These are phyloP conservation scores for Lycaon pictus DNA, from an alignment of 2,113 vertebrate species.

Conservation along the genomic window DNA sequence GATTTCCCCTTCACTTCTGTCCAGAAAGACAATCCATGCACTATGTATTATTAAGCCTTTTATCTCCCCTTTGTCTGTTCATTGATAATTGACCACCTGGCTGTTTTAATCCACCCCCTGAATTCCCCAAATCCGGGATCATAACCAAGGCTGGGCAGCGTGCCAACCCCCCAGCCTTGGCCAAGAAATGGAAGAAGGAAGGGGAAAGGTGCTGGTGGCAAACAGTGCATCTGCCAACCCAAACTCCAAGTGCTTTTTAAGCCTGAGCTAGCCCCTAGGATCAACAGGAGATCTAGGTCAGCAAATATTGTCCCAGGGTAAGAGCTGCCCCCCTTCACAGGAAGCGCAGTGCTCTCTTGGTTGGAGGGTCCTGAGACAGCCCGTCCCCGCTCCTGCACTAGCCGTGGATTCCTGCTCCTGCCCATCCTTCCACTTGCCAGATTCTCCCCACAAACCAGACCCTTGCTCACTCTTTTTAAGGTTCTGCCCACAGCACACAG, in stretches of 20 bases:
- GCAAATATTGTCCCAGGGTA: not conserved
- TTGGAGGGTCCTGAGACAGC: not conserved
- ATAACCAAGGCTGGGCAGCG: not conserved
- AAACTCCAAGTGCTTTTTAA: not conserved
- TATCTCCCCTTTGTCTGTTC: not conserved
- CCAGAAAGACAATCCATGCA: not conserved
- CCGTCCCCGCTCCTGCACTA: not conserved
- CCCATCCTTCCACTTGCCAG: not conserved
- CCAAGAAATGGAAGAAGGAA: not conserved
- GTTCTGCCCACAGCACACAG: accelerated
- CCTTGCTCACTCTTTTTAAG: not conserved
- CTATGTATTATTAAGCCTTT: not conserved
- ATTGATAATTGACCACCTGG: not conserved
- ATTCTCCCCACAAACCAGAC: not conserved
- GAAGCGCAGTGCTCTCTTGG: accelerated
- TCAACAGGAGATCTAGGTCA: not conserved
- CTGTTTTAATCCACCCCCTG: not conserved
- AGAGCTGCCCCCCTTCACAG: not conserved
- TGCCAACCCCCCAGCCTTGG: not conserved
- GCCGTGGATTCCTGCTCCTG: not conserved
- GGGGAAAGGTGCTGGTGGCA: not conserved
- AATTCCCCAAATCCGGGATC: not conserved
- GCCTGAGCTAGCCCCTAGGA: not conserved
- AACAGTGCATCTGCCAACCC: not conserved
- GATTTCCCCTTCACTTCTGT: not conserved